These are phyloP conservation scores for Pelagia noctiluca DNA, from an alignment of 30 jellyfish, hydroid and myxozoan genomes.

Conservation along the genomic window DNA sequence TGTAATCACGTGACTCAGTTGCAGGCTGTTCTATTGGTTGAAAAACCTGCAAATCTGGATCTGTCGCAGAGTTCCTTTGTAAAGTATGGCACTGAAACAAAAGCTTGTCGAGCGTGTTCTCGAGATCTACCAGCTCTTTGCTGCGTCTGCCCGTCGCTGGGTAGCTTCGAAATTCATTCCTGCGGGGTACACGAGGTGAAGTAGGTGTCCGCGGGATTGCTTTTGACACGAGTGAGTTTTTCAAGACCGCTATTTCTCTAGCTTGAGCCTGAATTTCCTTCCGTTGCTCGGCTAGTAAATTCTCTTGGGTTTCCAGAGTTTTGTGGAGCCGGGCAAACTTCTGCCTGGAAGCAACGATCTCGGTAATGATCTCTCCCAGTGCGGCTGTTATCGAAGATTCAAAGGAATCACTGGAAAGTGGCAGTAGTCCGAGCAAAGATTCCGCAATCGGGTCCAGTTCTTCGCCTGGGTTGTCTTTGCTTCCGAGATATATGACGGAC, in stretches of 20 bases:
- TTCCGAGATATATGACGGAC: constrained; percentile 56
- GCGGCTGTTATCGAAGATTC: constrained; percentile 76
- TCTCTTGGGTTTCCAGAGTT: constrained; percentile 75
- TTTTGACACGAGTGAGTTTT: neutral
- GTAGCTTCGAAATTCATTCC: constrained; percentile 57
- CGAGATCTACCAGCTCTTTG: constrained; percentile 83
- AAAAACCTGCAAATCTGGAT: constrained; percentile 54
- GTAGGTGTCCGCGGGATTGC: constrained; percentile 21
- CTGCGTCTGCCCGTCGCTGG: constrained; percentile 82
- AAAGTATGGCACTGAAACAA: constrained; percentile 82
- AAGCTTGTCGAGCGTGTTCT: constrained; percentile 83
- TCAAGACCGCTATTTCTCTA: constrained; percentile 37
- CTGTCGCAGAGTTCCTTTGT: constrained; percentile 69
- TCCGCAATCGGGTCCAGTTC: constrained; percentile 87
- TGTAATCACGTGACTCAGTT: constrained; percentile 46
- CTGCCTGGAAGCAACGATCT: constrained; percentile 85
- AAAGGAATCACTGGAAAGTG: constrained; percentile 67
- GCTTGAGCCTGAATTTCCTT: constrained; percentile 71
- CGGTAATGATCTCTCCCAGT: constrained; percentile 90
- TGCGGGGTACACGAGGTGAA: constrained; percentile 50
- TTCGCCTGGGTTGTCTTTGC: constrained; percentile 4
- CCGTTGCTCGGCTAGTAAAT: constrained; percentile 78
- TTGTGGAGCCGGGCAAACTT: constrained; percentile 72
- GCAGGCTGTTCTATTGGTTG: constrained; percentile 64
- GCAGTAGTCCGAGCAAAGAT: constrained; percentile 82